phyloP scores from a whole-genome alignment of 2,888 invertebrate species.

The Ganaspis brasiliensis region DNA sequence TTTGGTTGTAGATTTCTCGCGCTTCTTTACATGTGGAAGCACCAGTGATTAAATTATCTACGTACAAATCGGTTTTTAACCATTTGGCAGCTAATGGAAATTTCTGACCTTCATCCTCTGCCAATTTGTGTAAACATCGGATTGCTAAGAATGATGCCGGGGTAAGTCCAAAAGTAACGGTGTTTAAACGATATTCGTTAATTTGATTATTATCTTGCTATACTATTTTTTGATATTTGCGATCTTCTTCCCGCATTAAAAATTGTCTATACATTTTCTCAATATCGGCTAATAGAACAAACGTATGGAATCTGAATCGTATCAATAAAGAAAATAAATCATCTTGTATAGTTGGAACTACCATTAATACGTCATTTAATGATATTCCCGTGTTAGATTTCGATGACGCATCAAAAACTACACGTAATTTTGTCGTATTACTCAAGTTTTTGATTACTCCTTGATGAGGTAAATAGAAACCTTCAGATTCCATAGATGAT shows the following conservation, averaged over 20 bases:
- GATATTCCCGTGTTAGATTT: not conserved
- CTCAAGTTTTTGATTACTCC: conserved; percentile 11
- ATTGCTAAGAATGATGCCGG: conserved; percentile 62
- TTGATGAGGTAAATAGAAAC: conserved; percentile 44
- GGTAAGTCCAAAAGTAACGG: conserved; percentile 65
- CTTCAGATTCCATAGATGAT: not conserved
- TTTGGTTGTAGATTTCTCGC: conserved; percentile 44
- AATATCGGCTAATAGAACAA: conserved; percentile 52
- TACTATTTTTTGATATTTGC: conserved; percentile 50
- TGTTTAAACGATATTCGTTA: conserved; percentile 57
- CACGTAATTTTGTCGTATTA: conserved; percentile 27
- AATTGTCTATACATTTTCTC: conserved; percentile 58
- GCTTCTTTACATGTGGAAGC: conserved; percentile 47
- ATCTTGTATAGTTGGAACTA: not conserved
- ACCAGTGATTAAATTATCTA: conserved; percentile 56
- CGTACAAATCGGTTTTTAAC: conserved; percentile 53
- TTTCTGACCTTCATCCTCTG: conserved; percentile 49
- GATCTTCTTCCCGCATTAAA: conserved; percentile 45
- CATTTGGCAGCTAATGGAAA: conserved; percentile 48
- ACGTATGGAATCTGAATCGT: not conserved
- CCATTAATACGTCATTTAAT: conserved; percentile 7
- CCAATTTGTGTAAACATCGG: conserved; percentile 55
- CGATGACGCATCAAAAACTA: conserved; percentile 46
- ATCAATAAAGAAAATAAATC: conserved; percentile 8
- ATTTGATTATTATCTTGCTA: conserved; percentile 40